Base-by-base conservation (phyloP, 2,888 invertebrate genomes). In the Stomorhina lunata region DNA sequence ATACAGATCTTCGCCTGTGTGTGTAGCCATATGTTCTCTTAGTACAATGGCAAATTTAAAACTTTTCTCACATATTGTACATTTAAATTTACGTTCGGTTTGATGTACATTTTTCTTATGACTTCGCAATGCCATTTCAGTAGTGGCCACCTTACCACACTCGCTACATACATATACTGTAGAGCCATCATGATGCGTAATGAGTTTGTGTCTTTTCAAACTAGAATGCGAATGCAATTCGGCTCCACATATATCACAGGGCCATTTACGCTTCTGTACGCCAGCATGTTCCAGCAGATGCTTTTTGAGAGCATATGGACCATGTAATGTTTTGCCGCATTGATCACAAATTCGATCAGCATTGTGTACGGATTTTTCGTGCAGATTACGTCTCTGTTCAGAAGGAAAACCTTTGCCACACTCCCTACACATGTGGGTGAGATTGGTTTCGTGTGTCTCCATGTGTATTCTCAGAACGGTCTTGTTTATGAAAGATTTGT, bases 1-100 rank as follows among this genome's bases (percentile, higher is more conserved):
- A 59, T 87, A 88, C 0, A 88, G 80, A 15, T 85, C 84, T 63
- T 87, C 84, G 1, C 87, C 87, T 5, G 87, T 87, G 55, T 88
- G 87, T 12, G 85, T 86, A 1, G 87, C 85, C 84, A 86, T 86
- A 66, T 88, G 88, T 55, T 88, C 88, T 76, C 86, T 68, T 3
- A 80, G 76, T 1, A 66, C 83, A 17, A 85, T 80, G 0, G 85
- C 79, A 12, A 84, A 83, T 25, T 87, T 86, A 29, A 87, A 87
- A 2, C 84, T 84, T 71, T 87, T 87, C 12, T 84, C 84, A 68
- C 86, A 87, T 45, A 87, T 77, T 10, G 76, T 82, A 40, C 87
- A 87, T 59, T 86, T 85, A 17, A 83, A 84, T 6, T 79, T 84
- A 1, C 86, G 84, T 29, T 84, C 84, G n/a, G 59, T 68, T 53